phyloP scores from a whole-genome alignment of 2,888 invertebrate genomes.

The Mesopsocus fuscifrons region DNA sequence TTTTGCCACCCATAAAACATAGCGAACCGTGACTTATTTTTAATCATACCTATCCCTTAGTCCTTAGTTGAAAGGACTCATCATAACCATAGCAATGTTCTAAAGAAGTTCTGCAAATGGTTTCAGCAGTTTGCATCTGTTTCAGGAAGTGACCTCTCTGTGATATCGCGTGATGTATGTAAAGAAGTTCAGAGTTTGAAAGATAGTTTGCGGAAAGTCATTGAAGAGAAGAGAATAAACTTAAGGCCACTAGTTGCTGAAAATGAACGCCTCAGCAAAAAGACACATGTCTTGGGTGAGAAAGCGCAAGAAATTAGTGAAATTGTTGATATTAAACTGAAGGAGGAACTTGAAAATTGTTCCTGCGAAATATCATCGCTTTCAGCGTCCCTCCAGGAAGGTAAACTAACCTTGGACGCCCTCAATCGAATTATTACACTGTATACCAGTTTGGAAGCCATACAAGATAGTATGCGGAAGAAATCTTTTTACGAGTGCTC shows the following conservation, averaged over 20 bases:
- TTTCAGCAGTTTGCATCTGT: no score
- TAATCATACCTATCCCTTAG: no score
- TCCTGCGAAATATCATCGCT: neutral
- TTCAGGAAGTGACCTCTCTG: no score
- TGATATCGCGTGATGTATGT: no score
- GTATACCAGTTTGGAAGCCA: neutral
- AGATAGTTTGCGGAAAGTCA: constrained; percentile 36
- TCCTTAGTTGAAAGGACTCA: no score
- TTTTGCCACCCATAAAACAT: no score
- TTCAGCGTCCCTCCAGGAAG: neutral
- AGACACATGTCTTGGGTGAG: constrained; percentile 27
- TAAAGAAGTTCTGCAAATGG: no score
- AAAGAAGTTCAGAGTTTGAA: constrained; percentile 38
- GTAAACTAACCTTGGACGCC: neutral
- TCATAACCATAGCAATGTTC: no score
- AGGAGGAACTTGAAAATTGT: neutral
- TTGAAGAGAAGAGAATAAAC: constrained; percentile 38
- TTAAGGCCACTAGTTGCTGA: constrained; percentile 34
- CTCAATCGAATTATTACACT: neutral
- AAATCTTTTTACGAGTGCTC: neutral
- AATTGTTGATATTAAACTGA: constrained; percentile 35
- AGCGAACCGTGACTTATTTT: no score
- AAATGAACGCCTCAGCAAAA: constrained; percentile 29
- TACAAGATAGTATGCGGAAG: neutral
- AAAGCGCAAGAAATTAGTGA: constrained; percentile 34